Evolutionary conservation across 2,113 vertebrate genomes (phyloP).

Genomic region (Ophiodon elongatus): DNA sequence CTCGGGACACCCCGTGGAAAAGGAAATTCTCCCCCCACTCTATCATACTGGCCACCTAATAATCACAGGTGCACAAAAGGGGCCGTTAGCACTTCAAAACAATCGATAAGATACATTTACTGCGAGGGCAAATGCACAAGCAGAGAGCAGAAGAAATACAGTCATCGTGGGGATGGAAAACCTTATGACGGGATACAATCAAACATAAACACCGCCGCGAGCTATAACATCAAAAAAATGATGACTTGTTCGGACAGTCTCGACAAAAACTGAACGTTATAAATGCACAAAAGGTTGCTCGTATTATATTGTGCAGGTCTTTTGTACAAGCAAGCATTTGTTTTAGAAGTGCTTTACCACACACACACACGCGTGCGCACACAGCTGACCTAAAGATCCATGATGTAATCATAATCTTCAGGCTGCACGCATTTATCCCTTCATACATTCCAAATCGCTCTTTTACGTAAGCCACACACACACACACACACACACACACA

Average conservation of each 20-base stretch:
- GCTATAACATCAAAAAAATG: neutral
- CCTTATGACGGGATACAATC: neutral
- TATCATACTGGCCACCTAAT: conserved; percentile 89
- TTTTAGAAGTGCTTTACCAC: neutral
- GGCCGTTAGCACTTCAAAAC: neutral
- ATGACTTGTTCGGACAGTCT: neutral
- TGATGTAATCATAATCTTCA: neutral
- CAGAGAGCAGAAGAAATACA: neutral
- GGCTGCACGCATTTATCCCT: neutral
- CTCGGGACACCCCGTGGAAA: conserved; percentile 93
- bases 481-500: conserved; percentile 60
- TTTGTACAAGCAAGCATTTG: neutral
- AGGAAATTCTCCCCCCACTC: conserved; percentile 96
- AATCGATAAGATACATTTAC: conserved; percentile 4
- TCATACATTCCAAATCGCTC: neutral
- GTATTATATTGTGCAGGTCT: neutral
- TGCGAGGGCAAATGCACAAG: neutral
- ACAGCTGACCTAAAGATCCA: neutral
- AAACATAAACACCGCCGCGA: neutral
- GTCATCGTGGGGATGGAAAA: neutral
- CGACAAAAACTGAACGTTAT: neutral
- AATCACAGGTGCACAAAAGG: conserved; percentile 44
- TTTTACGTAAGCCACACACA: neutral
- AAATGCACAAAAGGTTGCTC: neutral
- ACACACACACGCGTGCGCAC: neutral